Evolutionary conservation across 2,797 vertebrate genomes (phyloP).

Genomic region (Sebastes vulpes): DNA sequence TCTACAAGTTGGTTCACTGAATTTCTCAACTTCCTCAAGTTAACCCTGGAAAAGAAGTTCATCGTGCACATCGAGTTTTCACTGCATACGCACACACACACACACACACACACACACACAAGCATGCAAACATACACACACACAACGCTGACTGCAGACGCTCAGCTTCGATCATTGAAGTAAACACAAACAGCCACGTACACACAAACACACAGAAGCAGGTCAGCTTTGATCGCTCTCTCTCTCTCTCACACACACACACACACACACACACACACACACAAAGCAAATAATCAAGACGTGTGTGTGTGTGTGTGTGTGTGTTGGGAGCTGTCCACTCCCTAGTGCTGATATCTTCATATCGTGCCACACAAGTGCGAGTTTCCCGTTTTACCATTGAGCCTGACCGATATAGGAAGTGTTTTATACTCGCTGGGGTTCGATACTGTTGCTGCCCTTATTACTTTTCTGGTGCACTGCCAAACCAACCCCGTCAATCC

Average conservation of each 20-base stretch:
- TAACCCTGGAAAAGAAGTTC: background rate
- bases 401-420: conserved; percentile 62
- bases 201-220: conserved; percentile 32
- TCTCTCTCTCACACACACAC: background rate
- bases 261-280: background rate
- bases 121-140: background rate
- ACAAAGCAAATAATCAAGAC: conserved; percentile 6
- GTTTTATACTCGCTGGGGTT: conserved; percentile 64
- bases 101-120: background rate
- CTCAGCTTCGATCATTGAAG: conserved; percentile 30
- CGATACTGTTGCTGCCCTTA: conserved; percentile 73
- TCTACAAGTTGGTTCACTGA: background rate
- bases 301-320: background rate
- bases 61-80: background rate
- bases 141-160: background rate
- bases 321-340: conserved; percentile 43
- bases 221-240: conserved; percentile 58
- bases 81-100: background rate
- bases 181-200: conserved; percentile 28
- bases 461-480: conserved; percentile 77
- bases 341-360: conserved; percentile 54
- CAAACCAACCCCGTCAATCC: conserved; percentile 72
- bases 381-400: conserved; percentile 49
- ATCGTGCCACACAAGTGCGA: conserved; percentile 16
- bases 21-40: background rate